Conservation (phyloP, 2,113 vertebrate genomes). For the Ptilonorhynchus violaceus region DNA sequence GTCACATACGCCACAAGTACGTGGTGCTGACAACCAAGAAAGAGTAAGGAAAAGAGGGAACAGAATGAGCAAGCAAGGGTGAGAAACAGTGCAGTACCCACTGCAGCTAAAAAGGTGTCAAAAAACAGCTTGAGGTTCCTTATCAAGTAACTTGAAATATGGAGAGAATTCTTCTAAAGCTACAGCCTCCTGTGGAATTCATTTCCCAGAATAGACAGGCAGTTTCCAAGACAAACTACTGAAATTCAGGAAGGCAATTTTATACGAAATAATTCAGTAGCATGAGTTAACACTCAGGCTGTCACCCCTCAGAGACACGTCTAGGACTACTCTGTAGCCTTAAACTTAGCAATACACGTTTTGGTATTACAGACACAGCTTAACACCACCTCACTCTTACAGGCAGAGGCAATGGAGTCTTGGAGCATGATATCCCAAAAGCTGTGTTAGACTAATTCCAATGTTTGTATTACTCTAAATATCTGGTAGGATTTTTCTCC, state of each 20-base stretch:
- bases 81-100: background rate
- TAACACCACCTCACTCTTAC: background rate
- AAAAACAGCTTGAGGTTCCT: background rate
- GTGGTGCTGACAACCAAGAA: background rate
- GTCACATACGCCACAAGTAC: background rate
- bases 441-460: background rate
- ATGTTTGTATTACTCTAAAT: background rate
- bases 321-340: background rate
- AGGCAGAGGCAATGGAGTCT: background rate
- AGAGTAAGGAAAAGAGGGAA: background rate
- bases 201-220: background rate
- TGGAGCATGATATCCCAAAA: background rate
- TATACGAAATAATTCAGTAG: background rate
- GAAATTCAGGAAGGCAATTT: background rate
- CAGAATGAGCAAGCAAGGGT: constrained; percentile 3
- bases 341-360: accelerated
- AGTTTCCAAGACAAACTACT: background rate
- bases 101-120: background rate
- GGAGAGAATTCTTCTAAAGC: background rate
- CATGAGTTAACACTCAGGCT: background rate
- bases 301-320: background rate
- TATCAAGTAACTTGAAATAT: background rate
- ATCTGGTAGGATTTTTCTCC: accelerated
- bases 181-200: background rate
- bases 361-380: background rate